A percentile compares a stretch with the other conserved stretches of the same genome.
phyloP scores from a whole-genome alignment of 2,797 vertebrate species.

The Diglossa cyanea region DNA sequence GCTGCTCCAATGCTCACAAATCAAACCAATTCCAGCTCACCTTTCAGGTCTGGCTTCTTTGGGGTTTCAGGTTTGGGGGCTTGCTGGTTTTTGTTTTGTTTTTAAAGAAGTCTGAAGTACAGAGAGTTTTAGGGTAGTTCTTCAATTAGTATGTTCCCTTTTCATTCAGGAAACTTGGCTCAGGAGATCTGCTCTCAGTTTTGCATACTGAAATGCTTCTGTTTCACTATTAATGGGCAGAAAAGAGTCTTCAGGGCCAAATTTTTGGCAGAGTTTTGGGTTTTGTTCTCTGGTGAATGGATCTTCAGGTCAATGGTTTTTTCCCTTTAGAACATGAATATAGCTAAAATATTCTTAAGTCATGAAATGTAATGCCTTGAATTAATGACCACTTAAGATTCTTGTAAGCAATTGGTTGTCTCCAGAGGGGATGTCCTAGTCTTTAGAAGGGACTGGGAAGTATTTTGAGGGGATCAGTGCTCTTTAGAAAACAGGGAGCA shows the following conservation, averaged over 20 bases:
- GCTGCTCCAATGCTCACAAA: not conserved
- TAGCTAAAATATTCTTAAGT: not conserved
- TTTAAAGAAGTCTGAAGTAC: not conserved
- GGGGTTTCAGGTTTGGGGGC: not conserved
- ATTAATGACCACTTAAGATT: not conserved
- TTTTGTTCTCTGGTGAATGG: not conserved
- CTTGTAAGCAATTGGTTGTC: not conserved
- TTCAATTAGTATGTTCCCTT: not conserved
- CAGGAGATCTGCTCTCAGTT: not conserved
- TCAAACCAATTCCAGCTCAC: not conserved
- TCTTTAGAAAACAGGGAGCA: not conserved
- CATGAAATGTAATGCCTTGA: not conserved
- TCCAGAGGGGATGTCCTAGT: not conserved
- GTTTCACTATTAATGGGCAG: not conserved
- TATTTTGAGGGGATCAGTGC: not conserved
- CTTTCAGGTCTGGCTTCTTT: not conserved
- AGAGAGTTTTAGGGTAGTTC: not conserved
- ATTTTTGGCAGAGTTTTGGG: not conserved
- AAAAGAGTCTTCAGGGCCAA: not conserved
- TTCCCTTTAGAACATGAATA: not conserved
- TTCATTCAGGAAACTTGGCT: not conserved
- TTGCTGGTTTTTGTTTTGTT: not conserved
- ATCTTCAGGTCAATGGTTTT: not conserved
- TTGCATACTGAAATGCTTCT: not conserved
- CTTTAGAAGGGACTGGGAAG: not conserved